These are phyloP conservation scores for Chymomyza fuscimana DNA, from an alignment of 2,888 invertebrate genomes.

Conservation along the genomic window DNA sequence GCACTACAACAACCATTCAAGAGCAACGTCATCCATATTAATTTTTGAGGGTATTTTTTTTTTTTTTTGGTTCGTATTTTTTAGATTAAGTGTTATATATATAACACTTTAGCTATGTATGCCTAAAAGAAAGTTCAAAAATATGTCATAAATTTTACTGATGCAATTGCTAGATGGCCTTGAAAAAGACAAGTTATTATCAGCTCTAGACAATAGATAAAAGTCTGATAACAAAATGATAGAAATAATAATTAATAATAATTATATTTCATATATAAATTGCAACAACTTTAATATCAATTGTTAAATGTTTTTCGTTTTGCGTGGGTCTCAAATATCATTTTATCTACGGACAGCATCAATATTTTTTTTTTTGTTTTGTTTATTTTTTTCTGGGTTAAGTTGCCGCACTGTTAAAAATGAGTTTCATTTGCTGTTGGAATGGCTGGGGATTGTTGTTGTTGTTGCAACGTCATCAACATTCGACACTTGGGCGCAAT, in stretches of 20 bases:
- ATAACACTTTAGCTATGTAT: background rate
- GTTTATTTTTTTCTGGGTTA: slow-evolving; percentile 50
- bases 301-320: background rate
- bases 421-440: slow-evolving; percentile 15
- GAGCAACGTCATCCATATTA: slow-evolving; percentile 29
- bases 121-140: slow-evolving; percentile 2
- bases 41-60: slow-evolving; percentile 14
- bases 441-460: background rate
- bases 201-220: background rate
- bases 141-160: background rate
- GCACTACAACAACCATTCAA: slow-evolving; percentile 47
- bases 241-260: slow-evolving; percentile 38
- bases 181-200: background rate
- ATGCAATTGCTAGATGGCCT: background rate
- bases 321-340: background rate
- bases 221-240: background rate
- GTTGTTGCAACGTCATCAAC: slow-evolving; percentile 13
- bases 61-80: background rate
- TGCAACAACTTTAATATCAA: slow-evolving; percentile 2
- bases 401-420: slow-evolving; percentile 44
- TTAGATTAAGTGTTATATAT: background rate
- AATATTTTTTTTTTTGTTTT: slow-evolving; percentile 11
- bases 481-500: slow-evolving; percentile 38
- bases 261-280: background rate
- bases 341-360: background rate